Evolutionary conservation across 2,797 vertebrate genomes (phyloP), one percentile per base, ranked within the genome.

Genomic region (Coregonus suidteri): DNA sequence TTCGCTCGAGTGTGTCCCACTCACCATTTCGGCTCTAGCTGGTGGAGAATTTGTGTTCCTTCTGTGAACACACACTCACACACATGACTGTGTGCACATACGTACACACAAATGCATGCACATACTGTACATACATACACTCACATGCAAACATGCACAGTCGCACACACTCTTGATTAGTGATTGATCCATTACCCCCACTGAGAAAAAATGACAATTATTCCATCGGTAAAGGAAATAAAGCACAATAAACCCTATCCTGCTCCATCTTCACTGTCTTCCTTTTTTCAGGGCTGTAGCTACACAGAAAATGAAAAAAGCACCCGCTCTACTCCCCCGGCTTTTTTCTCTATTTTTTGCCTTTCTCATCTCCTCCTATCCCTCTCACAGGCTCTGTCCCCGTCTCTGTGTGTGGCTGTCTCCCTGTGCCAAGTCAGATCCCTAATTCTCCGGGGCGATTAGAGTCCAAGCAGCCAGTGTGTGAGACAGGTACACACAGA

Each of bases 401-500:
- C 90, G 87, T 85, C 90, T 91, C 91, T 88, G 89, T 78, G 83
- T 81, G 83, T 89, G 88, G 83, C 86, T 81, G 86, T 85, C 88
- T 89, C 87, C 84, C 89, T 88, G 82, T 90, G 90, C 91, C 91
- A 93, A 93, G 91, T 89, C 91, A 90, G 90, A 92, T 89, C 88
- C 86, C 88, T 91, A 89, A 93, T 92, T 91, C 92, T 92, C 90
- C 88, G 80, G 80, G 86, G 89, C 90, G 86, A 89, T 91, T 90
- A 88, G 82, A 89, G 91, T 91, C 89, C 82, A 70, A 91, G 83
- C 88, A 84, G 84, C 86, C 89, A 86, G 84, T 83, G 80, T 87
- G 85, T 81, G 84, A 89, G 85, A 87, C 91, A 92, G 89, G 91
- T 90, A 91, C 83, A 86, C 75, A 78, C 84, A 87, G 79, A 92